These are phyloP conservation scores for Thysanoteuthis rhombus DNA, from an alignment of 2,888 invertebrate species.

Conservation along the genomic window DNA sequence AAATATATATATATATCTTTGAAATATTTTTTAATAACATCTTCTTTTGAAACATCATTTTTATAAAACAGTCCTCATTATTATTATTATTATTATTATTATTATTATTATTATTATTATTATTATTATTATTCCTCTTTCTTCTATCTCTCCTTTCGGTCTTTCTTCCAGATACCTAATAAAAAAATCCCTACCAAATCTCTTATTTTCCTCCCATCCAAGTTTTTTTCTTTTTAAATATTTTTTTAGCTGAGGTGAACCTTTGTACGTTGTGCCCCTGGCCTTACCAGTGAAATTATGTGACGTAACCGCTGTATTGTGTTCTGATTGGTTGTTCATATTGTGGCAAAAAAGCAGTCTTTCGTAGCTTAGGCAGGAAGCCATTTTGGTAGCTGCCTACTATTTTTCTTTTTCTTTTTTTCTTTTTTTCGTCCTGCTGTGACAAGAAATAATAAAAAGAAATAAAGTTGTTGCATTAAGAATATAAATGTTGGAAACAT, in stretches of 20 bases:
- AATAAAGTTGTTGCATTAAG: neutral
- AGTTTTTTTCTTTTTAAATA: neutral
- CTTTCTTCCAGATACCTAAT: neutral
- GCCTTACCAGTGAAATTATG: neutral
- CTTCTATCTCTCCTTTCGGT: neutral
- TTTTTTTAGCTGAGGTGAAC: neutral
- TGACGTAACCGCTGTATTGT: conserved; percentile 12
- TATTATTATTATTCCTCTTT: neutral
- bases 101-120: conserved; percentile 12
- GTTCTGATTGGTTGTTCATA: neutral
- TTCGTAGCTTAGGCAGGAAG: neutral
- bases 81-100: neutral
- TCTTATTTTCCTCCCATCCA: neutral
- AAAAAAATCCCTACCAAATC: neutral
- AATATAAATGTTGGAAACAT: neutral
- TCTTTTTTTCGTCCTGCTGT: neutral
- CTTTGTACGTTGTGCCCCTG: neutral
- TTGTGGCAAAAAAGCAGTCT: conserved; percentile 12
- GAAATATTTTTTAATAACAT: neutral
- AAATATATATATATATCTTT: neutral
- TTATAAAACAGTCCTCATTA: neutral
- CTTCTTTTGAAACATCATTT: neutral
- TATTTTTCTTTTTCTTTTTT: neutral
- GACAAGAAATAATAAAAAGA: neutral
- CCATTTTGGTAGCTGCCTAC: neutral